phyloP scores from a whole-genome alignment of 2,113 vertebrate genomes.

The Corythornis madagascariensis region DNA sequence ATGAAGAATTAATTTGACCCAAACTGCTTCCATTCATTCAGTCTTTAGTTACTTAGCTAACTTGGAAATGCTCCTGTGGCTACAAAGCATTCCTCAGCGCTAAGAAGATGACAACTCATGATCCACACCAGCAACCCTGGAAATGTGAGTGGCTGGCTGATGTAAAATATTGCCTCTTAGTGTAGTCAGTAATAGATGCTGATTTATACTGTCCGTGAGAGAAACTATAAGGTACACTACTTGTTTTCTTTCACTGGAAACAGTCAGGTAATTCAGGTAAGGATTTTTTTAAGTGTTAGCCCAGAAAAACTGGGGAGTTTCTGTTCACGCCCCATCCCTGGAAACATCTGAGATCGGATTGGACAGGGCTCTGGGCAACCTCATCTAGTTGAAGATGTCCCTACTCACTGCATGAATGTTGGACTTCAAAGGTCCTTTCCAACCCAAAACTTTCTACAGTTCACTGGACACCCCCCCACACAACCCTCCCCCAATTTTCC shows the following conservation, averaged over 20 bases:
- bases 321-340: not conserved
- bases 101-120: not conserved
- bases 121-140: not conserved
- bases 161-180: not conserved
- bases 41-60: not conserved
- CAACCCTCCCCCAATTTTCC: not conserved
- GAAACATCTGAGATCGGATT: not conserved
- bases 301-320: not conserved
- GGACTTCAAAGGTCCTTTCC: too few species aligned
- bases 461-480: too few species aligned
- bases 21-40: not conserved
- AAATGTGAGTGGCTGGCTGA: not conserved
- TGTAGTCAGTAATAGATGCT: not conserved
- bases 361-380: not conserved
- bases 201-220: not conserved
- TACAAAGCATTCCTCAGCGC: not conserved
- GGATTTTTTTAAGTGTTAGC: not conserved
- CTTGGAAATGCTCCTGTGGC: not conserved
- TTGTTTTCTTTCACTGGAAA: not conserved
- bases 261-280: not conserved
- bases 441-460: too few species aligned
- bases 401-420: too few species aligned
- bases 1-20: conserved; percentile 5
- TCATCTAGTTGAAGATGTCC: too few species aligned
- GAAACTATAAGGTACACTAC: not conserved